A percentile compares a stretch with the other conserved stretches of the same genome.
Evolutionary conservation across 2,797 vertebrate species (phyloP).

Genomic region (Phoxinus dragarum): DNA sequence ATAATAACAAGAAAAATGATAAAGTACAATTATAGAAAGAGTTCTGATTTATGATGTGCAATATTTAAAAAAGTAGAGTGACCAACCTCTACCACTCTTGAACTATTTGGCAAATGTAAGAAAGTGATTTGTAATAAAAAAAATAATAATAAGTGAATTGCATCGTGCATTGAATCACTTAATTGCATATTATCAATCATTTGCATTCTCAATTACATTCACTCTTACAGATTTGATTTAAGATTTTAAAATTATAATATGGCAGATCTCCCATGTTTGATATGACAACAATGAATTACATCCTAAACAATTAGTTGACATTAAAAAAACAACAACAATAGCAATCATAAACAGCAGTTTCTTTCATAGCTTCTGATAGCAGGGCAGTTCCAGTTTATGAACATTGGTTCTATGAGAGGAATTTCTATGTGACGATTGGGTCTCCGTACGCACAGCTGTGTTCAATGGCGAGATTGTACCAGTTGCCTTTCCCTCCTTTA

Average conservation of each 20-base stretch:
- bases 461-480: slow-evolving; percentile 84
- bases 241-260: not conserved
- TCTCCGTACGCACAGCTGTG: slow-evolving; percentile 80
- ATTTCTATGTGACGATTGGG: slow-evolving; percentile 67
- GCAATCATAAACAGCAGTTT: not conserved
- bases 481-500: slow-evolving; percentile 76
- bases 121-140: not conserved
- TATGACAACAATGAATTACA: slow-evolving; percentile 6
- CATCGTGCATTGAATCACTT: not conserved
- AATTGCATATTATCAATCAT: not conserved
- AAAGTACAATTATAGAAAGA: not conserved
- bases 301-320: not conserved
- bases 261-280: not conserved
- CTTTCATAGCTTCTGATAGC: not conserved
- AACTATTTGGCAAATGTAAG: not conserved
- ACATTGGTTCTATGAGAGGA: not conserved
- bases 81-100: not conserved
- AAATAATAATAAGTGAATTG: not conserved
- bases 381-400: not conserved
- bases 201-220: not conserved
- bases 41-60: not conserved
- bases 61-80: not conserved
- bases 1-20: not conserved
- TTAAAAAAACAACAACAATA: not conserved
- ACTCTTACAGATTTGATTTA: not conserved